Evolutionary conservation across 2,113 vertebrate genomes (phyloP).

Genomic region (Elephas maximus): DNA sequence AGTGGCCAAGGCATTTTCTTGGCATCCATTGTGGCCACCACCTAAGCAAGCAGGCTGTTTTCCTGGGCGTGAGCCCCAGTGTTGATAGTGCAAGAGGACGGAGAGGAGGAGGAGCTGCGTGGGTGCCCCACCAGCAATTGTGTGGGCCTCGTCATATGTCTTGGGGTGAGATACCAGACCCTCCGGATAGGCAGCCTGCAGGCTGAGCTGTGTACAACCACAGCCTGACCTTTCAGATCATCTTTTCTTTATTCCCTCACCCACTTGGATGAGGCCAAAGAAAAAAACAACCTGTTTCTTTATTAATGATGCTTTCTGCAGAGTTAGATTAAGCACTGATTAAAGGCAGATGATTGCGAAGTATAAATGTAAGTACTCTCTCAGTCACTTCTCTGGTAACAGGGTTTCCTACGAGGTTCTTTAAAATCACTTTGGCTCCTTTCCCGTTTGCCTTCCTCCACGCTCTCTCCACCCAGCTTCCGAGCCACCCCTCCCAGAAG

Average conservation of each 20-base stretch:
- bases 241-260: slow-evolving; percentile 44
- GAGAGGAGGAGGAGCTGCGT: background rate
- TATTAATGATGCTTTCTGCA: slow-evolving; percentile 81
- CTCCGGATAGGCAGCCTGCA: background rate
- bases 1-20: background rate
- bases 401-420: slow-evolving; percentile 74
- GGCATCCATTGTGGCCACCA: background rate
- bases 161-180: background rate
- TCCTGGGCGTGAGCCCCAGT: background rate
- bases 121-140: background rate
- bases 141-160: background rate
- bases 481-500: slow-evolving; percentile 76
- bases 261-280: slow-evolving; percentile 59
- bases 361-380: slow-evolving; percentile 77
- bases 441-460: slow-evolving; percentile 64
- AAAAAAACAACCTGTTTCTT: slow-evolving; percentile 78
- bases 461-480: slow-evolving; percentile 78
- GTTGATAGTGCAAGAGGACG: background rate
- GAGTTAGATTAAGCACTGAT: slow-evolving; percentile 82
- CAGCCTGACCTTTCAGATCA: background rate
- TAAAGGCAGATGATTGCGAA: slow-evolving; percentile 79
- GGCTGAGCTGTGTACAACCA: background rate
- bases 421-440: slow-evolving; percentile 80
- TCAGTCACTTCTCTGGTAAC: slow-evolving; percentile 75
- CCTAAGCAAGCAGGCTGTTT: background rate